These are phyloP conservation scores for Seladonia tumulorum DNA, from an alignment of 2,888 invertebrate genomes.

Conservation along the genomic window DNA sequence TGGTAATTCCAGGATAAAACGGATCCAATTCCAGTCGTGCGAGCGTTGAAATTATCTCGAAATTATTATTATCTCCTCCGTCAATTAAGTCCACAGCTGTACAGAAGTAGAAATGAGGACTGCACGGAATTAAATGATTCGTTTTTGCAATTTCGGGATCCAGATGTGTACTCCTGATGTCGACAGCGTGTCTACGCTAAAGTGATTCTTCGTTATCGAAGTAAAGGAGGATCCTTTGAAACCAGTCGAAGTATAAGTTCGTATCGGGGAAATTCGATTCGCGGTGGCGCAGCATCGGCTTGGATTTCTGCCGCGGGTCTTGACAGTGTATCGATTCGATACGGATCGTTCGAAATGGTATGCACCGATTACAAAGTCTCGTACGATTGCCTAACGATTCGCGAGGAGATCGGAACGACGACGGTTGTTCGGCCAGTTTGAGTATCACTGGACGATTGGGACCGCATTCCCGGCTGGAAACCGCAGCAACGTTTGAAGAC, in stretches of 20 bases:
- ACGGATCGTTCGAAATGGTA: not conserved
- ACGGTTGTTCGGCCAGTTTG: constrained; percentile 64
- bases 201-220: not conserved
- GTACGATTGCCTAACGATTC: constrained; percentile 19
- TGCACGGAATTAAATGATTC: no score
- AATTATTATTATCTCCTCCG: no score
- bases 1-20: no score
- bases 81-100: no score
- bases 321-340: not conserved
- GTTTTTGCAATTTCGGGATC: no score
- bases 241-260: not conserved
- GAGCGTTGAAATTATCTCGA: no score
- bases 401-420: not conserved
- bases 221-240: not conserved
- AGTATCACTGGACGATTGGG: constrained; percentile 79
- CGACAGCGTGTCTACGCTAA: no score
- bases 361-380: constrained; percentile 1
- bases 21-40: no score
- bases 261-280: not conserved
- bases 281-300: not conserved
- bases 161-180: no score
- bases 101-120: no score
- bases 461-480: constrained; percentile 76
- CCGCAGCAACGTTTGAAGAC: constrained; percentile 77
- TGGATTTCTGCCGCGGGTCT: not conserved